phyloP scores from a whole-genome alignment of 2,113 vertebrate species.

The Notiomystis cincta region DNA sequence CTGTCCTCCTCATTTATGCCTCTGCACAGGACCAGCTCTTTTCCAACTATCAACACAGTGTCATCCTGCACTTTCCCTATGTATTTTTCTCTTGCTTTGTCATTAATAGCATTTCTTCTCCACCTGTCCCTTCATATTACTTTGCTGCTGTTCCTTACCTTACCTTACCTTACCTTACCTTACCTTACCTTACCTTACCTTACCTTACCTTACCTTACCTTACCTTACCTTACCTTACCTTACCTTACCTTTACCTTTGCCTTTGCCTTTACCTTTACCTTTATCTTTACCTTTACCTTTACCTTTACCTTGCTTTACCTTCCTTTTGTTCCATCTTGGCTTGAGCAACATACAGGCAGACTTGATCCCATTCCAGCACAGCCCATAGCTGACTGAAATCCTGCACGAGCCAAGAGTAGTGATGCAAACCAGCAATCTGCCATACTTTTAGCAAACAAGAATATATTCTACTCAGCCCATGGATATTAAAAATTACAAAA shows the following conservation, averaged over 20 bases:
- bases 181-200: background rate
- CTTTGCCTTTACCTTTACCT: background rate
- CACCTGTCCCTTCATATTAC: background rate
- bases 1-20: background rate
- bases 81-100: background rate
- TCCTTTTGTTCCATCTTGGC: background rate
- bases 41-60: background rate
- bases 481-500: constrained; percentile 11
- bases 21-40: background rate
- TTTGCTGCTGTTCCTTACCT: background rate
- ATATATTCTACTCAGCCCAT: background rate
- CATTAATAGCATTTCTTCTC: background rate
- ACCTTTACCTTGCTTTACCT: background rate
- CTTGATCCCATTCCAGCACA: background rate
- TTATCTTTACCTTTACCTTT: background rate
- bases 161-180: background rate
- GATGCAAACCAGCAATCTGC: background rate
- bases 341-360: background rate
- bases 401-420: background rate
- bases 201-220: background rate
- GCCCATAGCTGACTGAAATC: background rate
- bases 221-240: background rate
- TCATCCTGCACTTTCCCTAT: background rate
- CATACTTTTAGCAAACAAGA: background rate
- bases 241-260: background rate